Evolutionary conservation across 2,888 invertebrate species (phyloP).

Genomic region (Xanthia icteritia): DNA sequence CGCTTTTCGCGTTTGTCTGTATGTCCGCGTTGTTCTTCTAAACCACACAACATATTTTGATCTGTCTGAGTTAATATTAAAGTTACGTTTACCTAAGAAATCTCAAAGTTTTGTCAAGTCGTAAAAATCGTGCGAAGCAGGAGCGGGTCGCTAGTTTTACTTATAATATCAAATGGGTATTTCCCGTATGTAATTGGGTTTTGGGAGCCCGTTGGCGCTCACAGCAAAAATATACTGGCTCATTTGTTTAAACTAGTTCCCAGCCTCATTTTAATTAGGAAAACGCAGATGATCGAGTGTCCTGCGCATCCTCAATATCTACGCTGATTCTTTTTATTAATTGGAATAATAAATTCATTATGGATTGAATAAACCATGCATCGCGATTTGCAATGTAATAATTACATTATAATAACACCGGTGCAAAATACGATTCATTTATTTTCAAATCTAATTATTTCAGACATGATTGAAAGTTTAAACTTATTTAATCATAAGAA

Average conservation of each 20-base stretch:
- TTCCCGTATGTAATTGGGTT: not conserved
- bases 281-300: not conserved
- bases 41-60: too few species aligned
- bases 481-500: conserved; percentile 26
- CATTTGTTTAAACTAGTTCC: conserved; percentile 4
- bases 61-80: too few species aligned
- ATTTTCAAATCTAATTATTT: conserved; percentile 37
- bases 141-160: too few species aligned
- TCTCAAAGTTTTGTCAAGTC: too few species aligned
- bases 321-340: not conserved
- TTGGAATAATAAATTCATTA: not conserved
- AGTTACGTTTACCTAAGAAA: too few species aligned
- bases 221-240: not conserved
- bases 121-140: too few species aligned
- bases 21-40: too few species aligned
- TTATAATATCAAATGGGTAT: too few species aligned
- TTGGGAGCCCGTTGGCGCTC: too few species aligned
- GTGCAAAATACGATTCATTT: not conserved
- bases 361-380: not conserved
- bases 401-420: not conserved
- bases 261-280: not conserved
- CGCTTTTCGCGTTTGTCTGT: too few species aligned
- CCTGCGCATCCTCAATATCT: not conserved
- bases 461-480: conserved; percentile 9
- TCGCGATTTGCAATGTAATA: not conserved